A percentile compares a stretch with the other conserved stretches of the same genome.
Evolutionary conservation across 2,888 invertebrate genomes (phyloP).

Genomic region (Copidosoma aretas): DNA sequence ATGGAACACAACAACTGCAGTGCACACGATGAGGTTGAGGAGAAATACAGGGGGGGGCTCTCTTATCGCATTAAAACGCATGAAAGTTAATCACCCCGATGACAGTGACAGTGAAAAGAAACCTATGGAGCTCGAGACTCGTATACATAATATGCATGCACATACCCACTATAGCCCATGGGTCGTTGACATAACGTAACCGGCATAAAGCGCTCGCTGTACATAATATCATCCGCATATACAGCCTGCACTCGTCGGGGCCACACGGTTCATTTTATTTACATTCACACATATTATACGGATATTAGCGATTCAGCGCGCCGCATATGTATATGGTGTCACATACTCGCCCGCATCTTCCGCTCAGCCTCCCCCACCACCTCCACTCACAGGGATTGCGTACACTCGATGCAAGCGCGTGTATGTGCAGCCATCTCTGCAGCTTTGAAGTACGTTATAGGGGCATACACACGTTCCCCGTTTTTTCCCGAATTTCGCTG

Average conservation of each 20-base stretch:
- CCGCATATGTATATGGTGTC: slow-evolving; percentile 57
- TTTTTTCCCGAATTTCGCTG: slow-evolving; percentile 8
- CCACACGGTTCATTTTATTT: slow-evolving; percentile 47
- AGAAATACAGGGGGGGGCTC: slow-evolving; percentile 25
- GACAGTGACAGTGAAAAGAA: slow-evolving; percentile 36
- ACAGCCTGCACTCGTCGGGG: background rate
- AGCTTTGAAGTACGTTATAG: slow-evolving; percentile 24
- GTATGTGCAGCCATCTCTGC: slow-evolving; percentile 4
- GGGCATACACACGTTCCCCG: slow-evolving; percentile 12
- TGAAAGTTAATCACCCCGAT: slow-evolving; percentile 43
- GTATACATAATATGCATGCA: background rate
- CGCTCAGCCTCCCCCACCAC: slow-evolving; percentile 3
- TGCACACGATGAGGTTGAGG: background rate
- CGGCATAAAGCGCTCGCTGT: slow-evolving; percentile 12
- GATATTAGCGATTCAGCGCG: slow-evolving; percentile 56
- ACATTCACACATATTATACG: slow-evolving; percentile 52
- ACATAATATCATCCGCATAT: too few species aligned
- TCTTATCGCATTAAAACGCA: slow-evolving; percentile 51
- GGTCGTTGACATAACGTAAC: slow-evolving; percentile 36
- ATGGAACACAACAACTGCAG: background rate
- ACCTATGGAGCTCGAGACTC: slow-evolving; percentile 19
- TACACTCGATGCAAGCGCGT: background rate
- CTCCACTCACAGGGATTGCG: background rate
- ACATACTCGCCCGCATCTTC: slow-evolving; percentile 58
- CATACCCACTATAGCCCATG: too few species aligned